Conservation (phyloP, 2,113 vertebrate species). For the Bos indicus region DNA sequence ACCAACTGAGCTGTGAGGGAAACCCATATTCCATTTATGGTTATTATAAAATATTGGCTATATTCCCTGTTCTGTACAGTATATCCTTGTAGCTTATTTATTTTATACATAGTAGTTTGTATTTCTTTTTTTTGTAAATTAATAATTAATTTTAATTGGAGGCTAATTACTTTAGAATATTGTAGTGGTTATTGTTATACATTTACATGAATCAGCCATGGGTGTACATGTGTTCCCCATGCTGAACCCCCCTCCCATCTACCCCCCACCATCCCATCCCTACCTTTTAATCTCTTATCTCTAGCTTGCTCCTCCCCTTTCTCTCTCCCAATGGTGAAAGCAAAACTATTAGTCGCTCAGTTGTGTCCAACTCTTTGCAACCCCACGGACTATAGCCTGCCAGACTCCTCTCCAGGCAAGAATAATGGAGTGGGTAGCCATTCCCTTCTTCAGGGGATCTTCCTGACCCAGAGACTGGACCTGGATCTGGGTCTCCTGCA, state of each 20-base stretch:
- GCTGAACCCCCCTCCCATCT: not conserved
- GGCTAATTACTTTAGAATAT: not conserved
- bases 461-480: not conserved
- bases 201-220: not conserved
- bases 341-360: not conserved
- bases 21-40: not conserved
- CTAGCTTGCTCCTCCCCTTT: not conserved
- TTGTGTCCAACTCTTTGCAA: not conserved
- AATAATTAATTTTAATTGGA: no score
- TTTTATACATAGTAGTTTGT: no score
- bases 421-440: not conserved
- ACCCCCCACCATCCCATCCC: not conserved
- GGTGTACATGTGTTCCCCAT: not conserved
- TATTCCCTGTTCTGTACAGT: not conserved
- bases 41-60: not conserved
- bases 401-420: not conserved
- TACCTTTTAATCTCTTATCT: not conserved
- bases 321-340: not conserved
- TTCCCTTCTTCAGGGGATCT: not conserved
- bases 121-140: no score
- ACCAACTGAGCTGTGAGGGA: not conserved
- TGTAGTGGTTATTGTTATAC: not conserved
- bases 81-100: not conserved
- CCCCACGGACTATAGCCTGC: not conserved
- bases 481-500: not conserved